Conservation (phyloP, 30 jellyfish, hydroid and myxozoan genomes). For the Mastigias papua region DNA sequence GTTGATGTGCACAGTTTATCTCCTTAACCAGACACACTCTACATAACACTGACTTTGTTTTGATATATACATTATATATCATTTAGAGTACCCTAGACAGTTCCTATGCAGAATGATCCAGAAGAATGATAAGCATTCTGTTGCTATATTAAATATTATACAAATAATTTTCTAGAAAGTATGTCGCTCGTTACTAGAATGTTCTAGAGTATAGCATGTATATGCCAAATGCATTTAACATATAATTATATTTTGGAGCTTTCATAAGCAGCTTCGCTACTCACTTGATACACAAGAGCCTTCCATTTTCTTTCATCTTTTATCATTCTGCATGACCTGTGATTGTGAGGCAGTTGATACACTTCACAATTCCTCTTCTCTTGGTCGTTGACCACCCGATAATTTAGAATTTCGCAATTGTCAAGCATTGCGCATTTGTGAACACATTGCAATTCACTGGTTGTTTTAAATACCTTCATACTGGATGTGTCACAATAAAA, state of each 20-base stretch:
- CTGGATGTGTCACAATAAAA: constrained; percentile 29
- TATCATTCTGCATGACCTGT: constrained; percentile 22
- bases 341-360: constrained; percentile 8
- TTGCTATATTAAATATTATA: too few relatives aligned
- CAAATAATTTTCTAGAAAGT: too few relatives aligned
- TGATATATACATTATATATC: too few relatives aligned
- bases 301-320: constrained; percentile 16
- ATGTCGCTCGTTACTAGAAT: too few relatives aligned
- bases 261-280: background rate
- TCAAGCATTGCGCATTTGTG: constrained; percentile 24
- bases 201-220: too few relatives aligned
- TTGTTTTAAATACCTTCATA: background rate
- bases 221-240: too few relatives aligned
- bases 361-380: constrained; percentile 42
- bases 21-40: too few relatives aligned
- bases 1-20: too few relatives aligned
- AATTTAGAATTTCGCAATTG: constrained; percentile 26
- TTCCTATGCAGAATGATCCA: too few relatives aligned
- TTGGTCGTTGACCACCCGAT: background rate
- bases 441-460: constrained; percentile 39
- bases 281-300: constrained; percentile 32
- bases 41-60: too few relatives aligned
- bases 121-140: too few relatives aligned
- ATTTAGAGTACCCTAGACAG: too few relatives aligned
- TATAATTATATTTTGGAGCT: background rate